Base-by-base conservation (phyloP, 2,888 invertebrate species). In the Acrobasis consociella region DNA sequence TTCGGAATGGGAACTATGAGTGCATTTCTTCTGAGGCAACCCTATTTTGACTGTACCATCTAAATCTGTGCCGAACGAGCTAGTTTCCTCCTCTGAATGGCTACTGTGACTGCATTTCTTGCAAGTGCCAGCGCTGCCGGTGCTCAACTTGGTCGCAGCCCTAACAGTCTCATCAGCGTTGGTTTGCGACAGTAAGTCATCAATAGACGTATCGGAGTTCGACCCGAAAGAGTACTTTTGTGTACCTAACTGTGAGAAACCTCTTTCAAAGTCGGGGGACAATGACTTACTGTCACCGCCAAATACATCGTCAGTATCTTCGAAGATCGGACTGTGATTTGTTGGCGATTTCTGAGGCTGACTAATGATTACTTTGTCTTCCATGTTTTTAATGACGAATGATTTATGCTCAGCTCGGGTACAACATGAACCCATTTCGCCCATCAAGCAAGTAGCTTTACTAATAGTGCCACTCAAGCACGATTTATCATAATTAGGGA, bases 21-120 rank as follows among this genome's bases (percentile, higher is more conserved):
- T 97, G 76, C 96, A 96, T 80, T 96, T 97, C 75, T 96, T 96
- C 66, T 95, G 96, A 72, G 96, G 96, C 17, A 96, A 81, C 1
- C 95, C 97, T 76, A 96, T 95, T 81, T 96, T 95, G 0, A 97
- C 97, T 0, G 97, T 97, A 16, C 96, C 97, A 77, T 97, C 97
- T 46, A 96, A 91, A 75, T 96, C 96, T 0, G 96, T 96, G 0
- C 96, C 96, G 75, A 95, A 93, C 0, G 96, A 96, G 78, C 96
- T 96, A 0, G 96, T 95, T 80, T 96, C 96, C 75, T 94, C 94
- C 78, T 96, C 96, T 0, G 95, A 95, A 78, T 96, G 95, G 67
- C 95, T 95, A 73, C 95, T 95, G 72, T 95, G 95, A 70, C 94
- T 94, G 72, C 94, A 94, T 69, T 93, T 90, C 70, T 94, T 94